These are phyloP conservation scores for Torymus auratus DNA, from an alignment of 2,888 invertebrate genomes.

Conservation along the genomic window DNA sequence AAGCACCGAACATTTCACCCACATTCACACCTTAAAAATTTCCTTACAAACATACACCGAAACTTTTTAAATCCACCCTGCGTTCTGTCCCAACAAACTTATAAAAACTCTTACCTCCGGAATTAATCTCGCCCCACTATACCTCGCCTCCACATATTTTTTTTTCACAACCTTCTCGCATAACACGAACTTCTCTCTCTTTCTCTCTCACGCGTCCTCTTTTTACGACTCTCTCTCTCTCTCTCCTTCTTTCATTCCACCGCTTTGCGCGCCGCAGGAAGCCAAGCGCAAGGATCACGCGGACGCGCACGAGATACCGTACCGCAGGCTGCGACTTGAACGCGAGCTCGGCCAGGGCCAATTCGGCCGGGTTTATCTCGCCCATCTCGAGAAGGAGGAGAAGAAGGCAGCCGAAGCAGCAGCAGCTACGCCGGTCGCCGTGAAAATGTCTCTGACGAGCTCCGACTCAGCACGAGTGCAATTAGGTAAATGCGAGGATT, in stretches of 20 bases:
- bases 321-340: conserved; percentile 78
- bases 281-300: conserved; percentile 60
- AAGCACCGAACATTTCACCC: not conserved
- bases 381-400: conserved; percentile 71
- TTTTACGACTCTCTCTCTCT: no score
- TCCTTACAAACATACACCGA: no score
- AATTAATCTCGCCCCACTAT: no score
- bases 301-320: conserved; percentile 78
- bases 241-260: conserved; percentile 27
- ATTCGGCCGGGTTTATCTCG: conserved; percentile 86
- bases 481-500: conserved; percentile 36
- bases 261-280: conserved; percentile 51
- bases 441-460: conserved; percentile 67
- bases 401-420: not conserved
- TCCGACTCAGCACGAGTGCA: conserved; percentile 44
- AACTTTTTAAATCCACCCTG: no score
- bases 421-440: conserved; percentile 62
- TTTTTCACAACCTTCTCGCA: no score
- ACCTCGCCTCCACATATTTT: no score
- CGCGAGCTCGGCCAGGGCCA: conserved; percentile 85
- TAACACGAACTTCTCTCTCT: no score
- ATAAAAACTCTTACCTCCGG: no score
- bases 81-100: no score
- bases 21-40: no score
- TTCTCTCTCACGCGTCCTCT: no score